Conservation (phyloP, 2,888 invertebrate genomes). For the Andrena fulva region DNA sequence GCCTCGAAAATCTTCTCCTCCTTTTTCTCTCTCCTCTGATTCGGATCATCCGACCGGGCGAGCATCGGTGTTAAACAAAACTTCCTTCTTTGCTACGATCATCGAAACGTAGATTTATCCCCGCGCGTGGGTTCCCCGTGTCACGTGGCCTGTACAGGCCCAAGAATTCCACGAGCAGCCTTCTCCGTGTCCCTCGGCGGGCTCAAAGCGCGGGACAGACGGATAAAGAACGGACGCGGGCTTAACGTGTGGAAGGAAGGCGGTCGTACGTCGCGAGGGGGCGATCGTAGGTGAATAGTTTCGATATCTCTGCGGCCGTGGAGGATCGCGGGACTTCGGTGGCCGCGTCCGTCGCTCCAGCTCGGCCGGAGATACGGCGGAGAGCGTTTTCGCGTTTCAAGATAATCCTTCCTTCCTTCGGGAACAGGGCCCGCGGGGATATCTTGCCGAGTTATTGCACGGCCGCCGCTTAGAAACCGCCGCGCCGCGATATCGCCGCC, state of each 20-base stretch:
- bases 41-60: not conserved
- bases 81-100: not conserved
- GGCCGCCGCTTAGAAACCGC: conserved; percentile 50
- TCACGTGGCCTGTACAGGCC: not conserved
- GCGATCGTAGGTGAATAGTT: conserved; percentile 66
- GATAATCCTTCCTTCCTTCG: conserved; percentile 77
- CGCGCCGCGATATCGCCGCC: conserved; percentile 41
- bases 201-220: not conserved
- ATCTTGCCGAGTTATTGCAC: conserved; percentile 69
- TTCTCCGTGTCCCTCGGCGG: not conserved
- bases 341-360: conserved; percentile 62
- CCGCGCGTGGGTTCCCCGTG: not conserved
- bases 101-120: not conserved
- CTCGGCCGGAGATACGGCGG: conserved; percentile 78
- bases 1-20: not conserved
- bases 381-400: conserved; percentile 84
- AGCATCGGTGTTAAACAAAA: not conserved
- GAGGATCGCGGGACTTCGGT: conserved; percentile 60
- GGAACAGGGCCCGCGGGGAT: conserved; percentile 57
- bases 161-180: not conserved
- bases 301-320: conserved; percentile 63
- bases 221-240: conserved; percentile 28
- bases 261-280: conserved; percentile 24
- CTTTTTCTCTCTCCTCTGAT: not conserved
- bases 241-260: not conserved